Evolutionary conservation across 2,797 vertebrate species (phyloP), one percentile per base, ranked within the genome.

Genomic region (Gambelia wislizenii): DNA sequence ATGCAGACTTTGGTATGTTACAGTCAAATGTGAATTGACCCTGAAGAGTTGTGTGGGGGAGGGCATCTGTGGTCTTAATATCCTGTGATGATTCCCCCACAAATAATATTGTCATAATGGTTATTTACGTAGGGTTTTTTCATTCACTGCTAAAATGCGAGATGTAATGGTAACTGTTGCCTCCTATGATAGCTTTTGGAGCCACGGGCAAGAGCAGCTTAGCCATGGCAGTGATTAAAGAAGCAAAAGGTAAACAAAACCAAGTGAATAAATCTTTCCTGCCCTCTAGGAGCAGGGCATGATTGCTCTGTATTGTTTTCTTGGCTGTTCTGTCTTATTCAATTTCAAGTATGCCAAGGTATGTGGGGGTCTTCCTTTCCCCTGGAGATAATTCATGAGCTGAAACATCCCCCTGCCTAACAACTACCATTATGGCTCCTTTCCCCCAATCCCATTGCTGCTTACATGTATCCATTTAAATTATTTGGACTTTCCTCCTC

Each of bases 161-260:
- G 30, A 18, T 1, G 52, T 42, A 54, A 80, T 56, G 88, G 30
- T 44, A 87, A 52, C 91, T 72, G 61, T 64, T 75, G 54, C 20
- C 42, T 79, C 74, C 81, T 81, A 78, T 89, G 76, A 52, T 39
- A 33, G 6, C 54, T 79, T 74, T 64, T 84, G 85, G 49, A 84
- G 64, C n/a, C 9, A 78, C 47, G 20, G n/a, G 30, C 39, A 87
- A 70, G 75, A 30, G 20, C 22, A 27, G 52, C 54, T 59, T 42
- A 79, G 42, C 49, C 67, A 42, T 70, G 67, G 18, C 81, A 84
- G 20, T 80, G 85, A 80, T 72, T 84, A 79, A 74, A 54, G 85
- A 89, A 92, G 76, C 83, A 61, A 85, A 85, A 74, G 22, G 33
- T 70, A 61, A 85, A 80, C 88, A 85, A 59, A 85, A 52, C 6